phyloP scores from a whole-genome alignment of 2,797 vertebrate species.

The Sebastes hubbsi region DNA sequence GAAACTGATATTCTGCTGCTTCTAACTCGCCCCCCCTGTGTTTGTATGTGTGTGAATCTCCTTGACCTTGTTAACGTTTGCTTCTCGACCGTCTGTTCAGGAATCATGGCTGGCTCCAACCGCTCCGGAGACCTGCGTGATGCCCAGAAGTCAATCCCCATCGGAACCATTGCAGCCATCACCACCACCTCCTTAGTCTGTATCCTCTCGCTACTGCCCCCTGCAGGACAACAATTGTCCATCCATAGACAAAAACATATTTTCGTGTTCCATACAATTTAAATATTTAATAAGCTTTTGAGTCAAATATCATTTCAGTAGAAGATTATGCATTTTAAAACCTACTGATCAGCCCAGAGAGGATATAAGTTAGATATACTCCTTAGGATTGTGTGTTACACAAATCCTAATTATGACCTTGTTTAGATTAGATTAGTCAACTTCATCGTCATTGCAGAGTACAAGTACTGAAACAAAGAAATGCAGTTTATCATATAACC shows the following conservation, averaged over 20 bases:
- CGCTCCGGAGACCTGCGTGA: conserved; percentile 95
- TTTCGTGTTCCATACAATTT: background rate
- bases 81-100: conserved; percentile 69
- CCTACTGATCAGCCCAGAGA: background rate
- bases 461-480: background rate
- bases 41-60: background rate
- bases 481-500: background rate
- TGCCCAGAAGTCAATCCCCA: conserved; percentile 96
- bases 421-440: background rate
- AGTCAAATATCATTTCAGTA: background rate
- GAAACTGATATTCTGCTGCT: background rate
- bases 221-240: conserved; percentile 7
- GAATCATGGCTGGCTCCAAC: conserved; percentile 99
- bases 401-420: background rate
- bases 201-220: conserved; percentile 85
- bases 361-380: background rate
- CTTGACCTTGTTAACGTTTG: conserved; percentile 6
- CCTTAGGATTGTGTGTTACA: background rate
- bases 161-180: conserved; percentile 96
- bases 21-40: background rate
- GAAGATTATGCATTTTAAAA: background rate
- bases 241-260: background rate
- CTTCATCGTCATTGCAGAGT: background rate
- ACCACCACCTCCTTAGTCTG: conserved; percentile 96
- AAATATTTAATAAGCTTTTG: background rate